Base-by-base conservation (phyloP, 2,888 invertebrate genomes). In the Digitonthophagus gazella region DNA sequence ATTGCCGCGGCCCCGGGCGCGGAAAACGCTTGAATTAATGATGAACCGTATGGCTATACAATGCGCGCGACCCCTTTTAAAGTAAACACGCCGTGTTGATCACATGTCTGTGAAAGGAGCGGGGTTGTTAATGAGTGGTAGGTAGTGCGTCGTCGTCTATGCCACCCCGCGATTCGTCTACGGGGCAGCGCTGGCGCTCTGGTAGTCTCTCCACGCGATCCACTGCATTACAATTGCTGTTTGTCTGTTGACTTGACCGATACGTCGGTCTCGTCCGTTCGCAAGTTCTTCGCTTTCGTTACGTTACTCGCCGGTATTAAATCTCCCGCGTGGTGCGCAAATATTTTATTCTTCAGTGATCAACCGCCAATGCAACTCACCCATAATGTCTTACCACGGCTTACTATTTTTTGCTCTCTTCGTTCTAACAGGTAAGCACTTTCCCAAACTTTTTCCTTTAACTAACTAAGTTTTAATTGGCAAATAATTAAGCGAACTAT, bases 141-240 rank as follows among this genome's bases (percentile, higher is more conserved):
- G 74, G 57, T 16, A 57, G n/a, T 16, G 61, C 61, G 61, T 71
- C 70, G 74, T 72, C 72, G 68, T 72, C 70, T 44, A 44, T 44
- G 28, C 28, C 28, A 44, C 71, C 71, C 67, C 72, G 69, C 72
- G 73, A 72, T 73, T 74, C 72, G 74, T 70, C 71, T 71, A 71
- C 72, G 71, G 71, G 69, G 73, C 70, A 73, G 78, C 76, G 78
- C 76, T 75, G 76, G 78, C 78, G 79, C 76, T 44, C 28, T 44
- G 76, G 75, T 73, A 69, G 72, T 72, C 66, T 73, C 74, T 74
- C 74, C 74, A 78, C 77, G 79, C 78, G 78, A 78, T 78, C 75
- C 77, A 74, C 78, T 76, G 78, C 78, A 80, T 80, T 80, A 79
- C 78, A 79, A 80, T 78, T 77, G 77, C 78, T 76, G 79, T 75